Conservation (phyloP, 2,888 invertebrate species). For the Pollenia labialis region DNA sequence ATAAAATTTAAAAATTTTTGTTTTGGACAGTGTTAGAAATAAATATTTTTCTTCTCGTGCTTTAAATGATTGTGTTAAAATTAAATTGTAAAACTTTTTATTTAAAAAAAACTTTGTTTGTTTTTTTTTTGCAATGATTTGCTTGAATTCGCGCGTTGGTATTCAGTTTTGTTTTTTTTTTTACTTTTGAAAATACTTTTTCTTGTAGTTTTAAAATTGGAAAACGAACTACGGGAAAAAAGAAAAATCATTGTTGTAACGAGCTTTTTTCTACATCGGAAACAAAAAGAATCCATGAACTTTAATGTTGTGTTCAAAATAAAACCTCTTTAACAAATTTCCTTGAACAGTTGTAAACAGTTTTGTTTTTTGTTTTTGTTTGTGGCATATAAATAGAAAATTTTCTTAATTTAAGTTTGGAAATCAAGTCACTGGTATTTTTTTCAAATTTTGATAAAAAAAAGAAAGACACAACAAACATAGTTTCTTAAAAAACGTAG, state of each 20-base stretch:
- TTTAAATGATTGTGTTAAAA: background rate
- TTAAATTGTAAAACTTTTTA: constrained; percentile 27
- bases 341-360: background rate
- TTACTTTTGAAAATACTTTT: background rate
- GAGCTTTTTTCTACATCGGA: constrained; percentile 1
- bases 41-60: background rate
- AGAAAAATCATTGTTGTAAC: constrained; percentile 3
- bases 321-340: background rate
- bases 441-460: too few species aligned
- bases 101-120: background rate
- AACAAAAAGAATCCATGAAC: constrained; percentile 11
- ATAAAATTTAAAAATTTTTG: too few species aligned
- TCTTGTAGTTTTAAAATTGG: too few species aligned
- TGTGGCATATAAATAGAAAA: background rate
- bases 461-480: too few species aligned
- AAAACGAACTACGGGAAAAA: background rate
- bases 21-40: background rate
- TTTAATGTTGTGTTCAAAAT: background rate
- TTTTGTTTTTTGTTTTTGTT: background rate
- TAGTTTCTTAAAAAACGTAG: too few species aligned
- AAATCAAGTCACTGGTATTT: too few species aligned
- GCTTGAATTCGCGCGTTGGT: background rate
- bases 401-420: too few species aligned
- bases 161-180: background rate
- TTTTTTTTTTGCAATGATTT: background rate